Percentiles rank a stretch among this genome's conserved stretches.
phyloP scores from a whole-genome alignment of 1,140 invertebrate species.

The Anadara kagoshimensis region DNA sequence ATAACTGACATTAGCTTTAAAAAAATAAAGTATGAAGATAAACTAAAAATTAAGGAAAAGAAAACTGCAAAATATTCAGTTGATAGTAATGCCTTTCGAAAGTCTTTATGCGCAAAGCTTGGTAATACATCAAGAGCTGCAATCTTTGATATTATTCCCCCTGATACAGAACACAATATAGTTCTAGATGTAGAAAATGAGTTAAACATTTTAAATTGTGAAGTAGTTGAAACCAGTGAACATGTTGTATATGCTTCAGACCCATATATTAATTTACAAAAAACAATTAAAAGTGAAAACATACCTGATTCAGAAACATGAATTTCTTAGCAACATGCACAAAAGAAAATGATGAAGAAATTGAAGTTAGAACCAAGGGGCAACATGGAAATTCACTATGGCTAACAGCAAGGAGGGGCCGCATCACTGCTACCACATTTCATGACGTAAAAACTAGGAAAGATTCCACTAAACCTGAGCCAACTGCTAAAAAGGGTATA shows the following conservation, averaged over 20 bases:
- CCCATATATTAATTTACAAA: not conserved
- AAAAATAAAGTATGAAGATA: not conserved
- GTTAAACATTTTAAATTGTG: no score
- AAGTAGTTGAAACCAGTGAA: not conserved
- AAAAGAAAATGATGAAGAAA: not conserved
- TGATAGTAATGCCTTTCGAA: not conserved
- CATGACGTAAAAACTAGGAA: conserved; percentile 17
- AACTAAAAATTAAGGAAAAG: not conserved
- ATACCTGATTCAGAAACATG: not conserved
- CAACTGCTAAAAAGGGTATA: not conserved
- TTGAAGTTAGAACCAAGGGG: conserved; percentile 18
- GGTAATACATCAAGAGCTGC: not conserved
- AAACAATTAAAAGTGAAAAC: not conserved
- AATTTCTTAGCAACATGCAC: not conserved
- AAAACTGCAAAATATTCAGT: not conserved
- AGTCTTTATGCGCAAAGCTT: not conserved
- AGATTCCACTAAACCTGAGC: not conserved
- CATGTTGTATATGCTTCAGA: not conserved
- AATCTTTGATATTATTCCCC: not conserved
- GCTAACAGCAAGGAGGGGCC: not conserved
- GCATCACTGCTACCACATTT: conserved; percentile 27
- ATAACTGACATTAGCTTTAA: not conserved
- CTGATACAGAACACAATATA: not conserved
- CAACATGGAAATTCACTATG: conserved; percentile 18
- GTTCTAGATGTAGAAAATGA: not conserved